Conservation (phyloP, 2,113 vertebrate genomes). For the Dromas ardeola region DNA sequence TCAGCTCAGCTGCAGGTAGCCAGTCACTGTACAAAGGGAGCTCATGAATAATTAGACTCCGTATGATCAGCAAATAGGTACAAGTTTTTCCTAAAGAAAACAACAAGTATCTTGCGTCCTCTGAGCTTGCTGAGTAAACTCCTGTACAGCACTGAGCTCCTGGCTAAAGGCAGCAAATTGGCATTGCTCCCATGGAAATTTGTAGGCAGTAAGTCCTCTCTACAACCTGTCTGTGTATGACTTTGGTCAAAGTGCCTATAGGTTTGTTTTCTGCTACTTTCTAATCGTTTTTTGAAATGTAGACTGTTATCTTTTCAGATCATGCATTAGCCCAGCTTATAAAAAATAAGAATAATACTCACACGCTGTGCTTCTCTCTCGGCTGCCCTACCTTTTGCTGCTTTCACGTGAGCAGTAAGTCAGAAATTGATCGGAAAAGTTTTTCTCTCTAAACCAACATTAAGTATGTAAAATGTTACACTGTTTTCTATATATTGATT, state of each 20-base stretch:
- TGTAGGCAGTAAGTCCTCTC: background rate
- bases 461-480: background rate
- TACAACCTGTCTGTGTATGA: background rate
- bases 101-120: background rate
- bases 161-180: background rate
- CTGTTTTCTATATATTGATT: background rate
- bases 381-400: background rate
- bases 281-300: background rate
- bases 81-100: background rate
- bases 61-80: background rate
- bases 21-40: background rate
- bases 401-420: background rate
- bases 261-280: background rate
- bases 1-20: background rate
- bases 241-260: background rate
- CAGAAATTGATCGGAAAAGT: background rate
- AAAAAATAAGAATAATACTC: background rate
- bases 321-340: background rate
- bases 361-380: background rate
- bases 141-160: background rate
- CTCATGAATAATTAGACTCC: background rate
- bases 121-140: background rate
- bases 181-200: background rate
- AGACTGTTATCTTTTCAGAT: background rate
- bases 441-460: background rate